Evolutionary conservation across 2,888 invertebrate genomes (phyloP), one percentile per base, ranked within the genome.

Genomic region (Aspidiotus rigidus): DNA sequence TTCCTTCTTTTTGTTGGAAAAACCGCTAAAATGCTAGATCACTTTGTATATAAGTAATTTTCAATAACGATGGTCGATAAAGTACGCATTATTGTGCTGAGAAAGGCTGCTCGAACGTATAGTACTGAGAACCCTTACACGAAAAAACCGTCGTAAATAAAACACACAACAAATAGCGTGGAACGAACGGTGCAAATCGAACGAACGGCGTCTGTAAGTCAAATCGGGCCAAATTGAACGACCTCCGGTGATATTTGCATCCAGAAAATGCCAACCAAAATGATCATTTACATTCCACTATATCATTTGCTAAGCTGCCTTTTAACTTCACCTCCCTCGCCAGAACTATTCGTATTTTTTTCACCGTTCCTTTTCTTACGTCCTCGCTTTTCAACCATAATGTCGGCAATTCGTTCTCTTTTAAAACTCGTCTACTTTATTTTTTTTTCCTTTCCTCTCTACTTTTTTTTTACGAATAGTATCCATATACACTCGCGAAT

Each of bases 171-270:
- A 64, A 64, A 64, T 64, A 64, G 64, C 64, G 64, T 64, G 64
- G 64, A 64, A 64, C 64, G 64, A 64, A 64, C 57, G 64, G 64
- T 64, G 64, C 56, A 64, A 64, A 64, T 64, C 64, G 57, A 64
- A 64, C 56, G 54, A 64, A 64, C 64, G 64, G 64, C 64, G 64
- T 64, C 64, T 64, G 55, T 56, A 42, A 64, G 64, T 64, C 64
- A 64, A 64, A 64, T 64, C 64, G 64, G 64, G 64, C 64, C 64
- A 64, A 64, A 64, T 64, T 64, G 64, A 64, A 64, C 64, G 64
- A 64, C 64, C 64, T 64, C 64, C 64, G 64, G 64, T 64, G 64
- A 64, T 64, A 64, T 64, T 64, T 64, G 64, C 64, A 64, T 64
- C 56, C 64, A 16, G 57, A 64, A 64, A 64, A 64, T 64, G 56